Evolutionary conservation across 2,797 vertebrate genomes (phyloP), one percentile per base, ranked within the genome.

Genomic region (Lepidocolaptes lacrymiger): DNA sequence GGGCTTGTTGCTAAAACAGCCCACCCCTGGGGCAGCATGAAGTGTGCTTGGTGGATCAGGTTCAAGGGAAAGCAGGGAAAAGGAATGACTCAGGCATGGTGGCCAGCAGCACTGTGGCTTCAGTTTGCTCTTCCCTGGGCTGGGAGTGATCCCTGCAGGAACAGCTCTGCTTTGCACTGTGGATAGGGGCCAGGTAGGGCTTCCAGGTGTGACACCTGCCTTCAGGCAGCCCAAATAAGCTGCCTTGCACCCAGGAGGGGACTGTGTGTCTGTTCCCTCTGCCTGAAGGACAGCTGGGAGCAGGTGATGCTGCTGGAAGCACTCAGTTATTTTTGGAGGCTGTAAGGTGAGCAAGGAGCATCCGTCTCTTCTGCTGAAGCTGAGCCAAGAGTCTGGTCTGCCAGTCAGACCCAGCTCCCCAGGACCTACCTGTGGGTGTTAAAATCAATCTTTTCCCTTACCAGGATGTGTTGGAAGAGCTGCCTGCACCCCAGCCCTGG

Each of bases 371-470:
- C 72, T 26, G 15, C 39, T 44, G 63, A 17, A 62, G 46, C 59
- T 54, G 78, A 63, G 69, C 46, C 2, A 18, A 14, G 41, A 69
- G 37, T 18, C 34, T 71, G 48, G 8, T 14, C 74, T 71, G 86
- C 26, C 7, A 9, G 13, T 10, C 62, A 69, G 30, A 44, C 14
- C 55, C 81, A 54, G 88, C 51, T 86, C 28, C 54, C 2, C 1
- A 30, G 1, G 34, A 17, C 37, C 24, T 24, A 14, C 52, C 58
- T 2, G 8, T 5, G 36, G 39, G 10, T 3, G 0, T 43, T 21
- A 18, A 63, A 74, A 30, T 15, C 30, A 21, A 1, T 6, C 21
- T 28, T 64, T 64, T 28, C 19, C 34, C 68, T 91, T 26, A 3
- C 59, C 3, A 1, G 12, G 63, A 43, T 9, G 4, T 18, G 44